Evolutionary conservation across 2,797 vertebrate species (phyloP), one percentile per base, ranked within the genome.

Genomic region (Sebastes itinus): DNA sequence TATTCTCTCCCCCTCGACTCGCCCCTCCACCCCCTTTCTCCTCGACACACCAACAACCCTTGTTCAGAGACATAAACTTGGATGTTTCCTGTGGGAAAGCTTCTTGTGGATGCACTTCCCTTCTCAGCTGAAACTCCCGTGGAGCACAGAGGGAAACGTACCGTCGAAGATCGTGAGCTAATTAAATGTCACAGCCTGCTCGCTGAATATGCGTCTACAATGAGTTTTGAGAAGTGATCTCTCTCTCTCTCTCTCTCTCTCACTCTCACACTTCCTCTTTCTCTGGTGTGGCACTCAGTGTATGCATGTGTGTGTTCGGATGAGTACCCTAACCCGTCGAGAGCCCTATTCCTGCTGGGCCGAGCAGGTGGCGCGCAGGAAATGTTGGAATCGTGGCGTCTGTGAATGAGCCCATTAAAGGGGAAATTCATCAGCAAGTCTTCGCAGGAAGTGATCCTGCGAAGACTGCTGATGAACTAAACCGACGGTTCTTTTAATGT

Each of bases 111-210:
- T 92, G 91, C 77, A 83, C 80, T 90, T 92, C 88, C 89, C 70
- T 75, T 89, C 90, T 89, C 70, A 55, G 77, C 84, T 89, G 66
- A 83, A 91, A 83, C 87, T 89, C 88, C 89, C 75, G 82, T 35
- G 69, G 89, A 87, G 85, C 72, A 64, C 73, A 78, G 83, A 89
- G 80, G 89, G 83, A 94, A 93, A 85, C 33, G 54, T 82, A 86
- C 82, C 64, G 35, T 85, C 35, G 75, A 91, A 89, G 87, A 91
- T 62, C 71, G 79, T 56, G 77, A 82, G 79, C 88, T 93, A 91
- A 93, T 95, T 93, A 86, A 78, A 93, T 91, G 92, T 89, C 89
- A 91, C 91, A 91, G 90, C 77, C 90, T 90, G 80, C 87, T 92
- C 80, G 73, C 75, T 66, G 87, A 89, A 80, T 80, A 75, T 52